phyloP scores from a whole-genome alignment of 2,888 invertebrate genomes.

The Spodoptera picta region DNA sequence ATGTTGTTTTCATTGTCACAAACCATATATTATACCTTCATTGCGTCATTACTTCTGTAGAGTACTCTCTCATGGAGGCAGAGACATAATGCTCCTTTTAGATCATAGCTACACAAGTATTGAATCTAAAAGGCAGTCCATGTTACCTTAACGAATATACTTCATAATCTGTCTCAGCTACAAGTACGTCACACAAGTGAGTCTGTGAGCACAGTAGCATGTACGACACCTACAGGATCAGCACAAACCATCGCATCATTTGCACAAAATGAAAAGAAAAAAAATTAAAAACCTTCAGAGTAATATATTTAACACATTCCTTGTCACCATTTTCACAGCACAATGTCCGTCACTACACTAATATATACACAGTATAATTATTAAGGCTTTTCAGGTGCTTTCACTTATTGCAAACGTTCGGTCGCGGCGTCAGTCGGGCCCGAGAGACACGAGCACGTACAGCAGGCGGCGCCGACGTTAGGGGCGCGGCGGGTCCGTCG shows the following conservation, averaged over 20 bases:
- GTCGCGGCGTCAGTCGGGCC: constrained; percentile 49
- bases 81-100: too few relatives aligned
- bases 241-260: constrained; percentile 75
- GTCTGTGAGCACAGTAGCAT: constrained; percentile 37
- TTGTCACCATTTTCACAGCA: constrained; percentile 78
- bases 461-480: constrained; percentile 75
- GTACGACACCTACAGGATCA: constrained; percentile 26
- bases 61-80: too few relatives aligned
- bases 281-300: constrained; percentile 62
- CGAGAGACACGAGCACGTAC: constrained; percentile 70
- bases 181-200: neutral
- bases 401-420: constrained; percentile 58
- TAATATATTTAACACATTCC: constrained; percentile 73
- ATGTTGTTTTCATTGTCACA: constrained; percentile 32
- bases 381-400: constrained; percentile 82
- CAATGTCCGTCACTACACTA: constrained; percentile 73
- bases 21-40: constrained; percentile 1
- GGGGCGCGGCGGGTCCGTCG: constrained; percentile 59
- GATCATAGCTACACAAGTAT: constrained; percentile 1
- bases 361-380: constrained; percentile 83
- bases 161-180: neutral
- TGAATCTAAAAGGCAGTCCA: constrained; percentile 10
- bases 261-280: constrained; percentile 75
- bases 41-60: too few relatives aligned
- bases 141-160: neutral